Base-by-base conservation (phyloP, 2,888 invertebrate genomes). In the Mythimna loreyi region DNA sequence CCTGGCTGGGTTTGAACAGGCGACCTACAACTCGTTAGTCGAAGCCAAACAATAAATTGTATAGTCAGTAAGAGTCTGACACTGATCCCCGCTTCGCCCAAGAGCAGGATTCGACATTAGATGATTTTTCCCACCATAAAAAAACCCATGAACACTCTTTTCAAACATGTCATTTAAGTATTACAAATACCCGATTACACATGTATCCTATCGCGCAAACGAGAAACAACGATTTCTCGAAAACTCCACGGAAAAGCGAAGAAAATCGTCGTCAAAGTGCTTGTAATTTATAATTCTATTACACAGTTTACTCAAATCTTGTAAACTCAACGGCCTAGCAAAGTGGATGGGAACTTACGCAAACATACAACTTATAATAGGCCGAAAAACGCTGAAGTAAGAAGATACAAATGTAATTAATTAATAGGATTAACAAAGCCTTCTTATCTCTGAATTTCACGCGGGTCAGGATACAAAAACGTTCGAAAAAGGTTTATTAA, bases 381-480 rank as follows among this genome's bases (percentile, higher is more conserved):
- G 43, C 43, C 19, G 7, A 53, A 74, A 73, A 73, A 74, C 21
- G 36, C 50, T 75, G 70, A 21, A 60, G 45, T 30, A 16, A 47
- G 16, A 2, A 59, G 68, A 69, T 69, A 67, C 73, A 60, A 5
- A 49, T 74, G 63, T 75, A 63, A 74, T 75, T 74, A 75, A 75
- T 75, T 9, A 74, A 50, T 16, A 3, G 40, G 40, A 56, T 75
- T 74, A 74, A 63, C 21, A 69, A n/a, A 30, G 55, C 2, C 16
- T 50, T 21, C 73, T 75, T 75, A 75, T 75, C 74, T 69, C 40
- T 0, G 1, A 69, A n/a, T 60, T 74, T 75, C 74, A 75, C 74
- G 74, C 74, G 5, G 11, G 52, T 9, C 73, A 40, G 7, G 0
- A 11, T 30, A 43, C 30, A 73, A n/a, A 23, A 11, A 36, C 19